phyloP scores from a whole-genome alignment of 2,888 invertebrate genomes.

The Subacronicta megacephala region DNA sequence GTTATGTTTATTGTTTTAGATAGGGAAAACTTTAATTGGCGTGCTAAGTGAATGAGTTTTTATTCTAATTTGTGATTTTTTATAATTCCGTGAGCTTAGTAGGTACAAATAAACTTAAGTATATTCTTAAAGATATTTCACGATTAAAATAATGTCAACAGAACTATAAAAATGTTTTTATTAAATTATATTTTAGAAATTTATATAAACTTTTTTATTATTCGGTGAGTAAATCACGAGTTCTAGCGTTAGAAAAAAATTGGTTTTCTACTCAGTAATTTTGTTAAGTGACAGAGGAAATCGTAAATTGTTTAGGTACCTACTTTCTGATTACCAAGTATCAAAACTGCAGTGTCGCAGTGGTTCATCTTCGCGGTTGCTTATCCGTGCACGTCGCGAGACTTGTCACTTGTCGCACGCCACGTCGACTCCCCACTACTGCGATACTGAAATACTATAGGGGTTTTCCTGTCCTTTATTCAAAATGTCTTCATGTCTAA shows the following conservation, averaged over 20 bases:
- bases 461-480: slow-evolving; percentile 71
- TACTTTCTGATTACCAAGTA: slow-evolving; percentile 55
- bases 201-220: too few relatives aligned
- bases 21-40: slow-evolving; percentile 67
- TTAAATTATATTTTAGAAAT: too few relatives aligned
- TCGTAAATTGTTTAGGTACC: not conserved
- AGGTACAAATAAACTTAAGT: too few relatives aligned
- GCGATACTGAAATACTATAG: slow-evolving; percentile 74
- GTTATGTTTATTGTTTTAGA: slow-evolving; percentile 67
- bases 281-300: not conserved
- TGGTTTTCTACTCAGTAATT: too few relatives aligned
- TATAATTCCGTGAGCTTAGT: too few relatives aligned
- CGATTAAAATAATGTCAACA: too few relatives aligned
- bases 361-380: slow-evolving; percentile 70
- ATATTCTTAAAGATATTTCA: too few relatives aligned
- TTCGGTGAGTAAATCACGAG: too few relatives aligned
- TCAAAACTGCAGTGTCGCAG: slow-evolving; percentile 61
- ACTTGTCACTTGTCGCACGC: slow-evolving; percentile 86
- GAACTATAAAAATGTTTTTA: too few relatives aligned
- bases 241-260: too few relatives aligned
- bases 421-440: slow-evolving; percentile 72
- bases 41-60: slow-evolving; percentile 51
- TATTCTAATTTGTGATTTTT: slow-evolving; percentile 17
- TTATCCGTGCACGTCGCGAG: slow-evolving; percentile 81
- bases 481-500: slow-evolving; percentile 63